These are phyloP conservation scores for Sycophila sp. DNA, from an alignment of 1,140 invertebrate genomes.

Conservation along the genomic window DNA sequence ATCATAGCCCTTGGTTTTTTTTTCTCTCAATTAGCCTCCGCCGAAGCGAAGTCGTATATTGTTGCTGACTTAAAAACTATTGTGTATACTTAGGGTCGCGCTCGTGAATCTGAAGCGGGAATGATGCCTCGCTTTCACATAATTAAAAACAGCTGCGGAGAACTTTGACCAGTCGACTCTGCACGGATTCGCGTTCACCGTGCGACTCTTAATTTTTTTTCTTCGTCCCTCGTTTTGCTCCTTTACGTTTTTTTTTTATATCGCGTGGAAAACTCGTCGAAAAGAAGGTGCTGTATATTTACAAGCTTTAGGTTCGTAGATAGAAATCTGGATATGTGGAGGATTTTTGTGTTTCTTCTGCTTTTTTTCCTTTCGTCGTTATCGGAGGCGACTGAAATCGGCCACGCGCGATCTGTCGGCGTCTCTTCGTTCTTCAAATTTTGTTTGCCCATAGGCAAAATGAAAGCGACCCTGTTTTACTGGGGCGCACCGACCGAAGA, in stretches of 20 bases:
- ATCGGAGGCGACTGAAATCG: not conserved
- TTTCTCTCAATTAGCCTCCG: not conserved
- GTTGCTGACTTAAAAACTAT: slow-evolving; percentile 19
- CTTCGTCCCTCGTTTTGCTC: not conserved
- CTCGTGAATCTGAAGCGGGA: too few relatives aligned
- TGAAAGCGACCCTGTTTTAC: slow-evolving; percentile 34
- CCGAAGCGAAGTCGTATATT: slow-evolving; percentile 4
- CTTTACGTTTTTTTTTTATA: not conserved
- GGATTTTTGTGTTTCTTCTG: slow-evolving; percentile 8
- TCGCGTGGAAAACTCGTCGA: not conserved
- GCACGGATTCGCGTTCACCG: not conserved
- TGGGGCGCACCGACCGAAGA: not conserved
- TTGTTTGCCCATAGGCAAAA: slow-evolving; percentile 12
- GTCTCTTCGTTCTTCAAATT: not conserved
- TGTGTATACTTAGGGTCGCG: slow-evolving; percentile 33
- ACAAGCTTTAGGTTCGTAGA: slow-evolving; percentile 20
- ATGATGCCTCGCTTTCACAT: too few relatives aligned
- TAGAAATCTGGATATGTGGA: slow-evolving; percentile 31
- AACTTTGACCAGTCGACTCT: slow-evolving; percentile 4
- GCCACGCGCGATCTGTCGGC: not conserved
- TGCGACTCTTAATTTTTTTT: not conserved
- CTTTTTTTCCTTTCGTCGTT: not conserved
- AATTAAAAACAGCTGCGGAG: not conserved
- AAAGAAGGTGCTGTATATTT: slow-evolving; percentile 18
- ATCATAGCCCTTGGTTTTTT: slow-evolving; percentile 46